phyloP scores from a whole-genome alignment of 1,140 invertebrate species.

The Caenorhabditis brenneri region DNA sequence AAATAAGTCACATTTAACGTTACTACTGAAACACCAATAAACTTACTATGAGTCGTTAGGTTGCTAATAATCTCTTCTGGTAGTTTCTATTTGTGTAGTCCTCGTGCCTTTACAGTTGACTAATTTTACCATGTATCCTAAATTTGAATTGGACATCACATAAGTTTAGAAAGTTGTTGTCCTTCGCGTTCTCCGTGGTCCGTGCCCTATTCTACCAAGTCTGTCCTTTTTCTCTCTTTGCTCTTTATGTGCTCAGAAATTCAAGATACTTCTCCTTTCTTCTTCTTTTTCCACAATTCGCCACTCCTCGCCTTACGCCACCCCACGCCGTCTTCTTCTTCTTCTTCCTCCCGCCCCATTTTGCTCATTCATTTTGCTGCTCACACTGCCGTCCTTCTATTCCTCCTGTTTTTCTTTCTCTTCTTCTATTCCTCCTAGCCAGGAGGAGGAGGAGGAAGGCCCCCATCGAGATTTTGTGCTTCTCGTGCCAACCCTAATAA shows the following conservation, averaged over 20 bases:
- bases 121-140: too few species aligned
- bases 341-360: conserved; percentile 28
- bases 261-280: conserved; percentile 32
- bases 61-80: too few species aligned
- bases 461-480: conserved; percentile 38
- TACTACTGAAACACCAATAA: too few species aligned
- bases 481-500: conserved; percentile 14
- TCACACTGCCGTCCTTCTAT: conserved; percentile 22
- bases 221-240: conserved; percentile 8
- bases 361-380: conserved; percentile 42
- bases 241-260: conserved; percentile 29
- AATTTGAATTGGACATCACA: background rate
- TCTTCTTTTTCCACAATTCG: conserved; percentile 26
- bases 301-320: conserved; percentile 27
- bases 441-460: background rate
- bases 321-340: conserved; percentile 15
- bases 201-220: background rate
- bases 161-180: background rate
- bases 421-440: conserved; percentile 18
- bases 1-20: too few species aligned
- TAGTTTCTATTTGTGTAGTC: too few species aligned
- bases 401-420: conserved; percentile 34
- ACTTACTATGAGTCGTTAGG: too few species aligned
- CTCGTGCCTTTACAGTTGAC: too few species aligned
- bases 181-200: background rate